A percentile compares a stretch with the other conserved stretches of the same genome.
These are phyloP conservation scores for Pharmacophagus antenor DNA, from an alignment of 2,888 invertebrate species.

Conservation along the genomic window DNA sequence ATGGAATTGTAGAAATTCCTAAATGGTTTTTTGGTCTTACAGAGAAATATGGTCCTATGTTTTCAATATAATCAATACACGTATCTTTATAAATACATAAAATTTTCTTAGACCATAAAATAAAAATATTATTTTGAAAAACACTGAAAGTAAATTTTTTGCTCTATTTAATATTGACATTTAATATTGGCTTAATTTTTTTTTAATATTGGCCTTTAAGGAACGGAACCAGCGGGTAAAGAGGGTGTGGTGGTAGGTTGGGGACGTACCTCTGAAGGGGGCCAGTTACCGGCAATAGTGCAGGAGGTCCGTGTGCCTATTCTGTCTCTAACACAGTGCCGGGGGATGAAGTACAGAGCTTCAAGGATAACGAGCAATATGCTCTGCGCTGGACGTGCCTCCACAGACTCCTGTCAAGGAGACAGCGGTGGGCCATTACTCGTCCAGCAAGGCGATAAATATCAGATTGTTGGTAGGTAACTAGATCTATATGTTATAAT, in stretches of 20 bases:
- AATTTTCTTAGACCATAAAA: too few species aligned
- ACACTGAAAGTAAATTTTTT: too few species aligned
- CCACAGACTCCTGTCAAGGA: slow-evolving; percentile 93
- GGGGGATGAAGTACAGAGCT: slow-evolving; percentile 91
- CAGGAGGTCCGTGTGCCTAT: slow-evolving; percentile 93
- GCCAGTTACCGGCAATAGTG: slow-evolving; percentile 87
- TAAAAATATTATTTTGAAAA: too few species aligned
- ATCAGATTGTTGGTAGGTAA: slow-evolving; percentile 87
- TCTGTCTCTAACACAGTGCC: slow-evolving; percentile 87
- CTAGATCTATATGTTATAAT: too few species aligned
- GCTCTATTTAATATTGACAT: too few species aligned
- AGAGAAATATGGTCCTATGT: too few species aligned
- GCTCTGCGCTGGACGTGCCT: slow-evolving; percentile 90
- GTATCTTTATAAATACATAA: too few species aligned
- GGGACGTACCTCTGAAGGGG: slow-evolving; percentile 92
- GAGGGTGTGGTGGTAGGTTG: slow-evolving; percentile 91
- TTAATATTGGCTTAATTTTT: neutral
- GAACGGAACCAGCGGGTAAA: slow-evolving; percentile 85
- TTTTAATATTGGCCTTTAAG: slow-evolving; percentile 46
- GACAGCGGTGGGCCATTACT: slow-evolving; percentile 93
- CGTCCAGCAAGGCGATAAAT: slow-evolving; percentile 87
- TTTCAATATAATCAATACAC: too few species aligned
- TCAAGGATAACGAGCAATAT: slow-evolving; percentile 84
- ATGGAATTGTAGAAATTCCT: too few species aligned
- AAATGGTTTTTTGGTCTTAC: neutral